Evolutionary conservation across 2,113 vertebrate species (phyloP).

Genomic region (Rhizomys pruinosus): DNA sequence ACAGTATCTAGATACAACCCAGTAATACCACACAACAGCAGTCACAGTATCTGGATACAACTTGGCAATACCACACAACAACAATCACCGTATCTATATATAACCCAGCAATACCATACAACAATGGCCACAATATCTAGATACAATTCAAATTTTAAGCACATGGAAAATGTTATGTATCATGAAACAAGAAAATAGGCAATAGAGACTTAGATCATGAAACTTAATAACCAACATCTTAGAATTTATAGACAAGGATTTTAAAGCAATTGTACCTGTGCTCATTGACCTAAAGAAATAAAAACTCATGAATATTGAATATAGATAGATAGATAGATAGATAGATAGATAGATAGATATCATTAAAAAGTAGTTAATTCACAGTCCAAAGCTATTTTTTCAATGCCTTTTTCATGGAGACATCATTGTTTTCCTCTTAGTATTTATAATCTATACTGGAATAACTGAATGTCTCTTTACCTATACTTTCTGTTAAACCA

Average conservation of each 20-base stretch:
- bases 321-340: no score
- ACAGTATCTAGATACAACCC: neutral
- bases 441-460: neutral
- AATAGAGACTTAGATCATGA: neutral
- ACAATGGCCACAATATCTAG: neutral
- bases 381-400: neutral
- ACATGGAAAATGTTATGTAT: neutral
- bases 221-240: neutral
- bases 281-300: conserved; percentile 24
- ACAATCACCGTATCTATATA: neutral
- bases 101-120: neutral
- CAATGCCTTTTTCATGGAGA: neutral
- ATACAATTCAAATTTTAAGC: conserved; percentile 19
- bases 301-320: neutral
- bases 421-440: neutral
- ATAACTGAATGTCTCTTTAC: neutral
- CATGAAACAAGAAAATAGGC: neutral
- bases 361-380: neutral
- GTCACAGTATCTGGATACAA: neutral
- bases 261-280: neutral
- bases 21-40: neutral
- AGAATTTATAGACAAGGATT: neutral
- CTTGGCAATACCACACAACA: neutral
- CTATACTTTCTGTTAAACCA: neutral
- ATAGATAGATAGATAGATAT: no score